Base-by-base conservation (phyloP, 2,113 vertebrate genomes). In the Nesoenas mayeri region DNA sequence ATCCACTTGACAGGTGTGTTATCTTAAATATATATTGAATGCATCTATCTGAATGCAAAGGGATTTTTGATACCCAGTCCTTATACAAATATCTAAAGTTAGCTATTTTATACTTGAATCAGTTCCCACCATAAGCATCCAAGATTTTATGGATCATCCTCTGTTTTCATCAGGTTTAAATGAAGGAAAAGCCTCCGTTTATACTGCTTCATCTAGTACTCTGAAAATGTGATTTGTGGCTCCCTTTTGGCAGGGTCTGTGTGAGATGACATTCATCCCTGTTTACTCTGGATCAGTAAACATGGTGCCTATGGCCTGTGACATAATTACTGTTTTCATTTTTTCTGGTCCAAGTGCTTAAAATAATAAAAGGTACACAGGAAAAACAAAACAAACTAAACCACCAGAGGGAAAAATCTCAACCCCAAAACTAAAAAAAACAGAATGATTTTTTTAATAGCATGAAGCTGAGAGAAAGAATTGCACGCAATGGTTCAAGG, bases 351-450 rank as follows among this genome's bases (percentile, higher is more conserved):
- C 28, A 77, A 66, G 29, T 40, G 5, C 50, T 73, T 77, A 91
- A 88, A 85, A 85, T 92, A 88, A 56, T 21, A 32, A 71, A 74
- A 72, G 10, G 2, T 42, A 26, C 13, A 12, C 1, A 4, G 4
- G 5, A 2, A 1, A 5, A 12, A 10, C 26, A n/a, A 28, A 69
- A 5, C 2, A 29, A 38, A 58, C 6, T 0, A 31, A 74, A 28
- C 10, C 10, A 79, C 47, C 47, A 32, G 22, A 61, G 13, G 40
- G 14, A 31, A 53, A 38, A 47, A 50, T 18, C 8, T 11, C 24
- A 22, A 71, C 38, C 20, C 11, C 16, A 5, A 56, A 32, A 15
- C 3, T 11, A 21, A 22, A 28, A 85, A 90, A 82, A 16, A 0
- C 6, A 69, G 7, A 77, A 69, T 60, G 9, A 20, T 48, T 40